Evolutionary conservation across 2,888 invertebrate genomes (phyloP).

Genomic region (Phyllotreta striolata): DNA sequence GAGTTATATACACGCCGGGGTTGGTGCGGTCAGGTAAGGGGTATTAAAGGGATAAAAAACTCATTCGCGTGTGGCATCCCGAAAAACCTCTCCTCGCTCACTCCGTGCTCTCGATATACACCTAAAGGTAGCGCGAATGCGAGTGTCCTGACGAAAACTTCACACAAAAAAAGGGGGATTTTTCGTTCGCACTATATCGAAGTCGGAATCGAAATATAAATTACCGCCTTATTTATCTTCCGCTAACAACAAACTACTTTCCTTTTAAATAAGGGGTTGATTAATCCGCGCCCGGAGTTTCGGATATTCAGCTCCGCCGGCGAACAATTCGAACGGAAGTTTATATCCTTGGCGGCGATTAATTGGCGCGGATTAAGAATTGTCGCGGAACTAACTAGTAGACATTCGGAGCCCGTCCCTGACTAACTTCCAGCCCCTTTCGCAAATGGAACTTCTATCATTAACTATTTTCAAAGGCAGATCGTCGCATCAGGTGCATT

Average conservation of each 20-base stretch:
- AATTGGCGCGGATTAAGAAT: constrained; percentile 57
- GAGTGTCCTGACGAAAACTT: not conserved
- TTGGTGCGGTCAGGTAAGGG: constrained; percentile 16
- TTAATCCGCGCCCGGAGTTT: no score
- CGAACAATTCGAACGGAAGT: constrained; percentile 52
- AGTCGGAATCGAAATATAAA: no score
- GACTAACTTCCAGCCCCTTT: constrained; percentile 21
- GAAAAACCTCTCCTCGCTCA: constrained; percentile 3
- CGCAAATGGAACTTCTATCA: constrained; percentile 26
- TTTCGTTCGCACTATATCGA: no score
- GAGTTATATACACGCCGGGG: constrained; percentile 2
- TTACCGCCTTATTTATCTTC: no score
- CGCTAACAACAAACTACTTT: no score
- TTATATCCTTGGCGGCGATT: constrained; percentile 55
- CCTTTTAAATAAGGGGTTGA: no score
- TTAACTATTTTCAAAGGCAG: constrained; percentile 18
- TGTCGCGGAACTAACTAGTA: constrained; percentile 50
- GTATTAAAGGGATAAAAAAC: constrained; percentile 17
- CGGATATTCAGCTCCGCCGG: constrained; percentile 34
- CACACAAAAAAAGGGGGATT: no score
- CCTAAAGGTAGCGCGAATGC: not conserved
- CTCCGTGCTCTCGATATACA: constrained; percentile 1
- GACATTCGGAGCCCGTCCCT: constrained; percentile 8
- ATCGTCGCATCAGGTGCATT: no score
- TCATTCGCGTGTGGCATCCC: constrained; percentile 15